A percentile compares a stretch with the other conserved stretches of the same genome.
phyloP scores from a whole-genome alignment of 2,113 vertebrate genomes.

The Cairina moschata region DNA sequence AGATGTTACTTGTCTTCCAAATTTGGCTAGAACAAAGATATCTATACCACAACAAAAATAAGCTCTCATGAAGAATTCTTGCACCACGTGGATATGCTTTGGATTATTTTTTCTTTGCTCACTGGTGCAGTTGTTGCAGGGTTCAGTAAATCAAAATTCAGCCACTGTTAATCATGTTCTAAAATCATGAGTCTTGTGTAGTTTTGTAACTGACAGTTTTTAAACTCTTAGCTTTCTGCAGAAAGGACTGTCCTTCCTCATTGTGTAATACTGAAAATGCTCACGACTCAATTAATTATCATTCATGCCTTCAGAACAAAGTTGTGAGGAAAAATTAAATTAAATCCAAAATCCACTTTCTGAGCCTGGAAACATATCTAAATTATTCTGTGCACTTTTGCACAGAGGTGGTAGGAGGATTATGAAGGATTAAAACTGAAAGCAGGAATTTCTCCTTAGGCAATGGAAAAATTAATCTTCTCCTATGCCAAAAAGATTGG shows the following conservation, averaged over 20 bases:
- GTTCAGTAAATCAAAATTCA: neutral
- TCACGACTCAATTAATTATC: neutral
- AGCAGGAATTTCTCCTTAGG: neutral
- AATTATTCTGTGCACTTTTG: neutral
- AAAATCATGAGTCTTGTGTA: neutral
- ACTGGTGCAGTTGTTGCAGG: neutral
- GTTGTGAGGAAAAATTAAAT: conserved; percentile 15
- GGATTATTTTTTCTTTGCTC: neutral
- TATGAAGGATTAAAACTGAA: conserved; percentile 37
- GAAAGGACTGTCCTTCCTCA: neutral
- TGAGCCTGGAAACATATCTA: neutral
- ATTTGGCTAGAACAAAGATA: neutral
- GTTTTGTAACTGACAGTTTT: neutral
- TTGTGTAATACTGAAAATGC: neutral
- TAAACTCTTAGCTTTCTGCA: neutral
- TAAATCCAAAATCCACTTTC: conserved; percentile 16
- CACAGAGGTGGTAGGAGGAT: neutral
- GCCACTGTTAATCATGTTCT: neutral
- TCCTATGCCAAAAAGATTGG: neutral
- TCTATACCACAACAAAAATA: neutral
- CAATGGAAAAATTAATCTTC: neutral
- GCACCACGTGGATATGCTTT: neutral
- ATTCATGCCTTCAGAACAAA: neutral
- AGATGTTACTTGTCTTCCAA: neutral
- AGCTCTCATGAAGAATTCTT: neutral